Evolutionary conservation across 2,797 vertebrate species (phyloP).

Genomic region (Muraenolepis orangiensis): DNA sequence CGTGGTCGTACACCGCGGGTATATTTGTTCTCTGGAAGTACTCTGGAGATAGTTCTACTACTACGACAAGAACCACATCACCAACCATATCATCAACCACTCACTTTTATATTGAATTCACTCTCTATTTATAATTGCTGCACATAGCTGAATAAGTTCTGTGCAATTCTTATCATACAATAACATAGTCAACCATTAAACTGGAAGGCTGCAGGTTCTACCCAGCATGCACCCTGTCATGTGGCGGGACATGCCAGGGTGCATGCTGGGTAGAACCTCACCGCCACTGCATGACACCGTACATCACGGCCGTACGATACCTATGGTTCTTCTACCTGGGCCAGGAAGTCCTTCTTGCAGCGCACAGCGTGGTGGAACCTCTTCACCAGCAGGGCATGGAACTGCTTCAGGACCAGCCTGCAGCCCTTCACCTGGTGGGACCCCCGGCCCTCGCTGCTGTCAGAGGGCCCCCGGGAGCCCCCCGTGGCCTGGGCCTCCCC

Average conservation of each 20-base stretch:
- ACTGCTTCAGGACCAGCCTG: slow-evolving; percentile 74
- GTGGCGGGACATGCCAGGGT: no score
- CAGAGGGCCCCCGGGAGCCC: slow-evolving; percentile 21
- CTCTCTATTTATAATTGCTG: no score
- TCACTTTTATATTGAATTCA: no score
- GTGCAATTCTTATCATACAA: background rate
- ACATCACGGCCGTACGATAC: no score
- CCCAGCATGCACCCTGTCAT: background rate
- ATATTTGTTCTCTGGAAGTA: no score
- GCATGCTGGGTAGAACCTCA: no score
- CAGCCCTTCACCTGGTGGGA: slow-evolving; percentile 77
- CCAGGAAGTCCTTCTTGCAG: slow-evolving; percentile 89
- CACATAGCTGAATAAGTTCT: background rate
- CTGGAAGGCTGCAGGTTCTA: background rate
- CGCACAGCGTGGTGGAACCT: slow-evolving; percentile 82
- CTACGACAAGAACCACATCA: no score
- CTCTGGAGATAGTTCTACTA: no score
- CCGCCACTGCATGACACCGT: no score
- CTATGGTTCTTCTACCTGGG: slow-evolving; percentile 77
- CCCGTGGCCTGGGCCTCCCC: slow-evolving; percentile 38
- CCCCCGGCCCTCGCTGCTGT: slow-evolving; percentile 64
- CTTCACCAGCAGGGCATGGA: slow-evolving; percentile 87
- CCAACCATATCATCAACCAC: no score
- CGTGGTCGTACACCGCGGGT: no score
- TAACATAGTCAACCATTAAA: background rate